These are phyloP conservation scores for Leptonema lineaticorne DNA, from an alignment of 1,140 invertebrate genomes.

Conservation along the genomic window DNA sequence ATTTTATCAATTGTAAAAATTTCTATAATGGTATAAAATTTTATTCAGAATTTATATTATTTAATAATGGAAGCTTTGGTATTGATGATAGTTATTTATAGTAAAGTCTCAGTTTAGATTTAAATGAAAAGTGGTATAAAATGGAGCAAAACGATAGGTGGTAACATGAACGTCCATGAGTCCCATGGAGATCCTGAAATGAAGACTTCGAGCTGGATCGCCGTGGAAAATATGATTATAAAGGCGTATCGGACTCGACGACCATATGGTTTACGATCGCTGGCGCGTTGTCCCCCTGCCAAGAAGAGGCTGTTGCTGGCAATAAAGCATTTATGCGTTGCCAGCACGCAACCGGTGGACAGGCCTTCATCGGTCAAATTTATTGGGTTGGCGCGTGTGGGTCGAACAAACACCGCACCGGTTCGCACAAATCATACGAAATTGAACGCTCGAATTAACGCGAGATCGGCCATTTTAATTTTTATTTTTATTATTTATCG, in stretches of 20 bases:
- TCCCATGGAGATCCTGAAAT: too few relatives aligned
- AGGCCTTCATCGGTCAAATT: conserved; percentile 37
- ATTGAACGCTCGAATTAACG: not conserved
- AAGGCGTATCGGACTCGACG: not conserved
- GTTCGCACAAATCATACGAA: conserved; percentile 2
- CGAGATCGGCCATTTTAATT: too few relatives aligned
- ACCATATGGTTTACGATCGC: not conserved
- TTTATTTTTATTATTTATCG: too few relatives aligned
- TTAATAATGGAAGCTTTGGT: not conserved
- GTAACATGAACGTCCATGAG: too few relatives aligned
- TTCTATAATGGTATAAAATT: too few relatives aligned
- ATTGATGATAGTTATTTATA: too few relatives aligned
- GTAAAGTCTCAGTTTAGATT: too few relatives aligned
- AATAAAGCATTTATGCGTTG: conserved; percentile 41
- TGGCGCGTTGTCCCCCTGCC: conserved; percentile 16
- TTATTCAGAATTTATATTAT: not conserved
- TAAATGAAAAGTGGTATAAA: too few relatives aligned
- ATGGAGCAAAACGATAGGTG: too few relatives aligned
- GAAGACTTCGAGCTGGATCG: too few relatives aligned
- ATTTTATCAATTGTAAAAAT: too few relatives aligned
- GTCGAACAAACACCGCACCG: conserved; percentile 24
- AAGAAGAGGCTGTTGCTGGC: conserved; percentile 31
- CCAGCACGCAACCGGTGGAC: conserved; percentile 37
- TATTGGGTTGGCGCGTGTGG: conserved; percentile 28
- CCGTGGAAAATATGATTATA: too few relatives aligned